phyloP scores from a whole-genome alignment of 2,113 vertebrate species.

The Mellivora capensis region DNA sequence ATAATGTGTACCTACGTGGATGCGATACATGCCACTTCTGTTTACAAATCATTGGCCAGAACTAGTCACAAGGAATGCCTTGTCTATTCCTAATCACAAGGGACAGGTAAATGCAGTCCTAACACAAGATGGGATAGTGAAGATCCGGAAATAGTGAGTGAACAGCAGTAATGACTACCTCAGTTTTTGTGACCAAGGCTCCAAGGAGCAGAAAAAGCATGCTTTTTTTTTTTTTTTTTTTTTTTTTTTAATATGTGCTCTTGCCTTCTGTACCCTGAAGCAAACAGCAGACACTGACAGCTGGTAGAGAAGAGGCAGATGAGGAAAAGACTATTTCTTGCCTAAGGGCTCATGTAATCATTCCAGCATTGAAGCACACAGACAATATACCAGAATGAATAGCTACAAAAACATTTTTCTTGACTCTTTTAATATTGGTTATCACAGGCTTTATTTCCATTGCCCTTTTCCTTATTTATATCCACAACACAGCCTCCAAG shows the following conservation, averaged over 20 bases:
- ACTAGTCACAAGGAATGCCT: not conserved
- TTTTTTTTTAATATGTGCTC: no score
- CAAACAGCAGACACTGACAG: conserved; percentile 12
- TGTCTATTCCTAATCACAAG: not conserved
- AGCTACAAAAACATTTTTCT: not conserved
- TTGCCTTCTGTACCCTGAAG: not conserved
- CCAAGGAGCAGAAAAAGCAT: not conserved
- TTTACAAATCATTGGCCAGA: not conserved
- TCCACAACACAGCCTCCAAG: not conserved
- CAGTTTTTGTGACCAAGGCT: not conserved
- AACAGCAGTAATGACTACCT: not conserved
- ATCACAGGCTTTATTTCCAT: not conserved
- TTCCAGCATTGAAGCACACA: not conserved
- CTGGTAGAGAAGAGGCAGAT: not conserved
- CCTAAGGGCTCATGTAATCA: not conserved
- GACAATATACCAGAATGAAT: not conserved
- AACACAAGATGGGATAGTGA: not conserved
- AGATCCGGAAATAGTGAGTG: not conserved
- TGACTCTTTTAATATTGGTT: not conserved
- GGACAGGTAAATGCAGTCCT: not conserved
- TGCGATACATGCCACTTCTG: not conserved
- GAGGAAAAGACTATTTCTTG: not conserved
- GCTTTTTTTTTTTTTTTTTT: not conserved
- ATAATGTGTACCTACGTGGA: not conserved
- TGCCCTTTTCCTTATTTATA: not conserved